Evolutionary conservation across 2,797 vertebrate species (phyloP), one percentile per base, ranked within the genome.

Genomic region (Novumbra hubbsi): DNA sequence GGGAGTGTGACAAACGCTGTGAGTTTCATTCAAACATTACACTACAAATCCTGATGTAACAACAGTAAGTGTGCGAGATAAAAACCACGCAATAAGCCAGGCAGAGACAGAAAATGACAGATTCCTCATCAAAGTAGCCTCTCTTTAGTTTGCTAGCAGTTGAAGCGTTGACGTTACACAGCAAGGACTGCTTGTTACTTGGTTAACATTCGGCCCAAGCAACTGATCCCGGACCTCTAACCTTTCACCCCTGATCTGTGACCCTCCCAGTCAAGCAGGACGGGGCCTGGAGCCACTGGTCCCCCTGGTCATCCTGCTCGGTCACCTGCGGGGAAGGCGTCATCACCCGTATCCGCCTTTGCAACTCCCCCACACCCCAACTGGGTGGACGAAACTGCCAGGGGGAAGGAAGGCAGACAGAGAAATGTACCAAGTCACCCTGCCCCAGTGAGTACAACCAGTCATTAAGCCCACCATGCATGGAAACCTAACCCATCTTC

Each of bases 1-100:
- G 95, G 85, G 98, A 98, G 90, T 99, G 98, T 0, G 98, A 99
- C 86, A 99, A 98, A 90, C 95, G 98, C 91, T 98, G 98, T 99
- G 85, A 96, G 98, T 92, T 24, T 17, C 7, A 15, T 19, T 28
- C 41, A 62, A 66, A 76, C 55, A 5, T 65, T 57, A 73, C n/a
- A 34, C 2, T 7, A 55, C 52, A 55, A 55, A 55, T 55, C 52
- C 34, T 38, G 34, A 38, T 38, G 5, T n/a, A n/a, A n/a, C n/a
- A n/a, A n/a, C n/a, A n/a, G n/a, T n/a, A n/a, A n/a, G n/a, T 38
- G 5, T 38, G 34, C 5, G 2, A 41, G 28, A 34, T 19, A 52
- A 64, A 72, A 63, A 34, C 12, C 34, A 69, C 5, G 14, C 16
- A 65, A 7, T 16, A 16, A 14, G 11, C 41, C 41, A 45, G 1